Percentiles rank a stretch among this genome's conserved stretches.
Conservation (phyloP, 30 jellyfish, hydroid and myxozoan species). For the Cassiopea andromeda region DNA sequence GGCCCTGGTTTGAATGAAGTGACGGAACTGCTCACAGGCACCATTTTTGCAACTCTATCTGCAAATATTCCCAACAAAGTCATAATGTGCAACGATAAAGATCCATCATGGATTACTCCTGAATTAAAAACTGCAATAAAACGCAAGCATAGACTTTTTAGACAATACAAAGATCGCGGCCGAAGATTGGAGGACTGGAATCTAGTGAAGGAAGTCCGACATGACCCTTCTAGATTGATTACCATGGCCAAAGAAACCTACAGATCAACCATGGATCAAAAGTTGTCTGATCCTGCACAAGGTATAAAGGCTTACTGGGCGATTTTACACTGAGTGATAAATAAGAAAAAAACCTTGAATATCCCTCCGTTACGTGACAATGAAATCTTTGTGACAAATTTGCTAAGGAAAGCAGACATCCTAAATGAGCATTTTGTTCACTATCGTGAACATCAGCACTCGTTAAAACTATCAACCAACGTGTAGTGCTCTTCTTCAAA, state of each 20-base stretch:
- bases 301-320: slow-evolving; percentile 62
- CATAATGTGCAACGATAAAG: slow-evolving; percentile 17
- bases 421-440: slow-evolving; percentile 53
- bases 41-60: neutral
- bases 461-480: slow-evolving; percentile 39
- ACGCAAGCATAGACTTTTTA: slow-evolving; percentile 32
- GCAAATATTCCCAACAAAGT: slow-evolving; percentile 24
- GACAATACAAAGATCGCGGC: slow-evolving; percentile 16
- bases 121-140: slow-evolving; percentile 46
- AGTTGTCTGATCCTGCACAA: slow-evolving; percentile 46
- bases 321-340: slow-evolving; percentile 22
- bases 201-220: slow-evolving; percentile 19
- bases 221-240: slow-evolving; percentile 26
- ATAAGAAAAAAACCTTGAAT: slow-evolving; percentile 15
- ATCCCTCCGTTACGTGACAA: slow-evolving; percentile 62
- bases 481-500: slow-evolving; percentile 35
- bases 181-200: slow-evolving; percentile 59
- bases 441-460: slow-evolving; percentile 55
- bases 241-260: slow-evolving; percentile 40
- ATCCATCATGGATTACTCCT: slow-evolving; percentile 35
- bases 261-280: slow-evolving; percentile 26
- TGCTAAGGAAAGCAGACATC: slow-evolving; percentile 50
- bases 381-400: slow-evolving; percentile 55
- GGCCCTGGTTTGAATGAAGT: slow-evolving; percentile 15
- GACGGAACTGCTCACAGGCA: neutral